phyloP scores from a whole-genome alignment of 2,888 invertebrate species.

The Aleiodes leptofemur region DNA sequence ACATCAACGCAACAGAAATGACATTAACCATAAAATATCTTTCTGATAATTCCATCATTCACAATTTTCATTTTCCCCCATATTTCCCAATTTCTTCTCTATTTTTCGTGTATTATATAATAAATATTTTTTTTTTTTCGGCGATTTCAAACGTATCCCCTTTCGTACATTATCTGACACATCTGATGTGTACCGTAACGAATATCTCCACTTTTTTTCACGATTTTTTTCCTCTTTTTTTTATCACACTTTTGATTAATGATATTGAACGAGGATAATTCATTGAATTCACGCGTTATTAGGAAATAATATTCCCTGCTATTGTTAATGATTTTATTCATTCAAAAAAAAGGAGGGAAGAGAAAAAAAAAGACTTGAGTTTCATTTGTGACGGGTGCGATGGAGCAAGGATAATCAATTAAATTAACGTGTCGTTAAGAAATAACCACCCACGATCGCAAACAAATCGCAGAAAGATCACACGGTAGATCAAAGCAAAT shows the following conservation, averaged over 20 bases:
- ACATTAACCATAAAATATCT: background rate
- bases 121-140: background rate
- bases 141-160: background rate
- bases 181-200: slow-evolving; percentile 10
- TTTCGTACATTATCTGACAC: slow-evolving; percentile 16
- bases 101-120: no score
- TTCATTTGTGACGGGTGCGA: background rate
- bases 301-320: background rate
- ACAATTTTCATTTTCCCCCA: background rate
- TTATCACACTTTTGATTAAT: background rate
- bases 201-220: background rate
- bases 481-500: slow-evolving; percentile 7
- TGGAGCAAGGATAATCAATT: background rate
- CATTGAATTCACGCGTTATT: background rate
- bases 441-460: slow-evolving; percentile 4
- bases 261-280: slow-evolving; percentile 7
- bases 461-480: background rate
- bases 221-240: slow-evolving; percentile 1
- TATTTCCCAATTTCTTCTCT: background rate
- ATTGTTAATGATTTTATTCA: background rate
- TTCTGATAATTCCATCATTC: background rate
- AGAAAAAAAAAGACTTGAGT: background rate
- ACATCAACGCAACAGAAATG: slow-evolving; percentile 1
- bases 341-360: background rate
- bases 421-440: slow-evolving; percentile 11